Evolutionary conservation across 2,888 invertebrate genomes (phyloP), one percentile per base, ranked within the genome.

Genomic region (Amphipoea lucens): DNA sequence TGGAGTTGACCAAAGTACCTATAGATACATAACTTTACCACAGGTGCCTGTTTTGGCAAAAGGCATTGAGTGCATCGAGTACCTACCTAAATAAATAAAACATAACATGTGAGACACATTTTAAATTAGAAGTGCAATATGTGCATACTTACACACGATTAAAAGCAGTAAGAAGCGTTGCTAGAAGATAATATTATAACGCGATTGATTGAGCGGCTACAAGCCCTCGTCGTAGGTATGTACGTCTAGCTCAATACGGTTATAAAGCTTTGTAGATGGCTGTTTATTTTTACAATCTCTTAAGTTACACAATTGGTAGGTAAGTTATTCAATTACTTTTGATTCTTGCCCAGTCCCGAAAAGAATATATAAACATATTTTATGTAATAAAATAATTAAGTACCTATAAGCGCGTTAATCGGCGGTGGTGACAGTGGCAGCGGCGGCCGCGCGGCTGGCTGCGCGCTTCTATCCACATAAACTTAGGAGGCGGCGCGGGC

Each of bases 361-460:
- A 29, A 60, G 0, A 76, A 48, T 68, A 42, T 60, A 60, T 14
- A 12, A 36, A 36, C 36, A 62, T 36, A 62, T 66, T 76, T 69
- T 69, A 73, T 36, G 45, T 74, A 69, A 76, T 62, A 75, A 82
- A 82, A 68, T 84, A 88, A 80, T 75, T 94, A 96, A 77, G 75
- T 94, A 97, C 96, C 97, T 97, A 97, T 96, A 96, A 96, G 95
- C 96, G 95, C 94, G 95, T 88, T 92, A 92, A 89, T 91, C 91
- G 94, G 95, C 94, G 94, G 90, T 93, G 94, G 94, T 94, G 95
- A 94, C 92, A 91, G 93, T 92, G 95, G 94, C 95, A 93, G 95
- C 95, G 95, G 94, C 94, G 95, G 95, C 94, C 94, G 94, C 94
- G 94, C 94, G 94, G 92, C 94, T 91, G 93, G 91, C 90, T 90